Base-by-base conservation (phyloP, 2,113 vertebrate genomes). In the Indicator maculatus region DNA sequence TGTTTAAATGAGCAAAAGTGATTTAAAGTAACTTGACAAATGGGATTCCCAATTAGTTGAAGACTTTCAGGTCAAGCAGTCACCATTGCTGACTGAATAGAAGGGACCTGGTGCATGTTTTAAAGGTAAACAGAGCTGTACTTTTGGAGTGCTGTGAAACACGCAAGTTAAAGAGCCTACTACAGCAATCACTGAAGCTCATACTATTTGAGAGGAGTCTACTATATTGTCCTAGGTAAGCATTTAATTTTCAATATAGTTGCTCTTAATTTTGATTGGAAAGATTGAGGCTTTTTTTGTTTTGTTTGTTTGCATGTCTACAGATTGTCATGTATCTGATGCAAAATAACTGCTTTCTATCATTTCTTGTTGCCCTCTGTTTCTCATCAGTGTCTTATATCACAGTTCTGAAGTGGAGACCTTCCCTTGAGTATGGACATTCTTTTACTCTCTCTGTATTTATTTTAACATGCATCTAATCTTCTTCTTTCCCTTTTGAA, bases 171-270 rank as follows among this genome's bases (percentile, higher is more conserved):
- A 80, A 67, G 26, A 82, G 19, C 60, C 38, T 60, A 19, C 44
- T 39, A 26, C 19, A 64, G 69, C 72, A 55, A 88, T 56, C 28
- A 33, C 18, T 85, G 70, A 78, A 73, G 47, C 33, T 81, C 53
- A 20, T 67, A 23, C 56, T 88, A 9, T 61, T 45, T 33, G n/a
- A 38, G 9, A 83, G 24, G 19, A 41, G 20, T 67, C 55, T 83
- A 47, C 27, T 38, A n/a, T 84, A 50, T 86, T 76, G 47, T 75
- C 58, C 83, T 88, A 97, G 97, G 97, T 98, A 97, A 95, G 92
- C 33, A 58, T 55, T 86, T 94, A 65, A 60, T 60, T 15, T 94
- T 94, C 39, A 26, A 4, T 87, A 45, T 86, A 36, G 2, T 84
- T 95, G 11, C 38, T 91, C 14, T 74, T 75, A 53, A 55, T 80